Conservation (phyloP, 2,888 invertebrate species). For the Eueremaeus valkanovi region DNA sequence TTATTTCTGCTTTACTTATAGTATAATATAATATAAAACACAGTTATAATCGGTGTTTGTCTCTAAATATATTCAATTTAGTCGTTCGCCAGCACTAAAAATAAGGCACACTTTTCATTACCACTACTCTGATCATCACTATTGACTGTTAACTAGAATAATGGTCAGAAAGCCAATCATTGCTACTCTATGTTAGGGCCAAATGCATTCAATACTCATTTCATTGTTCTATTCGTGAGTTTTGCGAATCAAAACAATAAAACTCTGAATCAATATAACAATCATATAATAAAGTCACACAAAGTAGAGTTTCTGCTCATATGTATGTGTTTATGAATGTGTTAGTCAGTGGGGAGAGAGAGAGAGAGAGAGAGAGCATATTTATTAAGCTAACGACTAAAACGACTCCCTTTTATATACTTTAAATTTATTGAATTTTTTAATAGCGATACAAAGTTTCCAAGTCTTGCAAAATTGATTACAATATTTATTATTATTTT, state of each 20-base stretch:
- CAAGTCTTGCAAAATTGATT: too few species aligned
- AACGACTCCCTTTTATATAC: not conserved
- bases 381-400: too few species aligned
- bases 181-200: not conserved
- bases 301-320: not conserved
- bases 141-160: not conserved
- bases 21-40: not conserved
- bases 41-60: not conserved
- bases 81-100: not conserved
- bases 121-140: not conserved
- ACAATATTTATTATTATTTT: too few species aligned
- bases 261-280: not conserved
- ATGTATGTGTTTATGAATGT: not conserved
- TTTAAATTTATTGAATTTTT: not conserved
- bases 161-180: slow-evolving; percentile 12
- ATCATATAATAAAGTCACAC: too few species aligned
- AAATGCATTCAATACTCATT: not conserved
- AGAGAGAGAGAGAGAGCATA: too few species aligned
- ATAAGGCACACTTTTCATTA: slow-evolving; percentile 12
- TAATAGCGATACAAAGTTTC: too few species aligned
- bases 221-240: too few species aligned
- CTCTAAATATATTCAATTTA: slow-evolving; percentile 4
- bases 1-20: not conserved
- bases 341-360: too few species aligned
- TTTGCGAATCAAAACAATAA: not conserved